A percentile compares a stretch with the other conserved stretches of the same genome.
These are phyloP conservation scores for Sthenelais limicola DNA, from an alignment of 2,888 invertebrate genomes.

Conservation along the genomic window DNA sequence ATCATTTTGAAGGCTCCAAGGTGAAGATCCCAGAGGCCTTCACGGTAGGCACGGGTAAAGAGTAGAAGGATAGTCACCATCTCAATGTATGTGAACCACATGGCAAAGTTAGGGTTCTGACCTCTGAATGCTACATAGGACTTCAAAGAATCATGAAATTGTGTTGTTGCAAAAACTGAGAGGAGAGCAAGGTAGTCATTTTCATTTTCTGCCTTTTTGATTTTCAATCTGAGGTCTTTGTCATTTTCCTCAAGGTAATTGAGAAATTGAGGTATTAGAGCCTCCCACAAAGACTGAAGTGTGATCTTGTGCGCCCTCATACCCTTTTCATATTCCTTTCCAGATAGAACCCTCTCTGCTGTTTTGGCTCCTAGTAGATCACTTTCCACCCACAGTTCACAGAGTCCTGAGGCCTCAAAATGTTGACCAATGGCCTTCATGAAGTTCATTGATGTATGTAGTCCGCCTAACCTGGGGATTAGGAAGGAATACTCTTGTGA, in stretches of 20 bases:
- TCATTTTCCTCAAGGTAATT: no score
- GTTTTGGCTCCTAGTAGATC: conserved; percentile 24
- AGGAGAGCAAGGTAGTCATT: background rate
- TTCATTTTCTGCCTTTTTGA: background rate
- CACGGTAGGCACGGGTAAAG: conserved; percentile 1
- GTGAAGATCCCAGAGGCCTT: conserved; percentile 17
- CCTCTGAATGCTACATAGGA: background rate
- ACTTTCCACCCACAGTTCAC: conserved; percentile 36
- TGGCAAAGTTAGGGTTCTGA: no score
- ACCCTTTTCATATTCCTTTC: conserved; percentile 17
- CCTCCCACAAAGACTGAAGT: conserved; percentile 25
- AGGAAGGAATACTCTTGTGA: background rate
- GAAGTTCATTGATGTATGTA: conserved; percentile 36
- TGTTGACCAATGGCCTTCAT: conserved; percentile 41
- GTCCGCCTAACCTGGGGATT: conserved; percentile 31
- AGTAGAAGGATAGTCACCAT: background rate
- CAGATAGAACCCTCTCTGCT: conserved; percentile 23
- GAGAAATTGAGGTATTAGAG: no score
- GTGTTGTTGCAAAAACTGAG: conserved; percentile 6
- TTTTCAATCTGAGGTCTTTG: background rate
- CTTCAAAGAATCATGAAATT: conserved; percentile 16
- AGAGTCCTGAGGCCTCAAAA: conserved; percentile 22
- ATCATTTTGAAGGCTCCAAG: conserved; percentile 14
- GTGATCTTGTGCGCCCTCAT: conserved; percentile 34
- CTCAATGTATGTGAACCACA: no score